Base-by-base conservation (phyloP, 1,140 invertebrate species). In the Rhopalosiphum maidis region DNA sequence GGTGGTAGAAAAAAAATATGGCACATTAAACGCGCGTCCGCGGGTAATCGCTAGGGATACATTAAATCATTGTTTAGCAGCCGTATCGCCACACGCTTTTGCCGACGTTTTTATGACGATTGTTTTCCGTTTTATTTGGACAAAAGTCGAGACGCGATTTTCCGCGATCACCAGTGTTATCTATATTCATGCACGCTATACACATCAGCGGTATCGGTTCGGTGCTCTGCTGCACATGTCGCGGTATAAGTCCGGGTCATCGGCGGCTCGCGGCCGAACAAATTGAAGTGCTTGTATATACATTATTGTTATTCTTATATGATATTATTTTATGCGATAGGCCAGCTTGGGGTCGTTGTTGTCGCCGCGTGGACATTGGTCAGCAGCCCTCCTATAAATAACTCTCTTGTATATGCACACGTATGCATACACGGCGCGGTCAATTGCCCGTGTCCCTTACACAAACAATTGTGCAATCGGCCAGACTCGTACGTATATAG, bases 401-500 rank as follows among this genome's bases (percentile, higher is more conserved):
- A 68, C 60, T 68, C 60, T 46, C 18, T 11, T n/a, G 7, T 5
- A 11, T 21, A 18, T 11, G 46, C 37, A 25, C 37, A 23, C 83
- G 23, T 30, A n/a, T 46, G 11, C 2, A 22, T 35, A 35, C 48
- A 22, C 23, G 43, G 21, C 37, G 90, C 37, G 68, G 90, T 91
- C 90, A 91, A 91, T 91, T 48, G 90, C 90, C 90, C 90, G 90
- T 91, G 90, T 68, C 90, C 90, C 43, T 91, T 48, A 77, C 90
- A 82, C 90, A 91, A 91, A 91, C 90, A 91, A 91, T 91, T 35
- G 48, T 85, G 30, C 91, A 82, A 90, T 90, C 43, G 54, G 37
- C 21, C 25, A 1, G 43, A 46, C 43, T 86, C 15, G 15, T 41
- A 18, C 5, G 35, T 1, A 30, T 15, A 15, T 22, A 9, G 11